Conservation (phyloP, 2,888 invertebrate genomes). For the Pseudococcus jackbeardsleyi region DNA sequence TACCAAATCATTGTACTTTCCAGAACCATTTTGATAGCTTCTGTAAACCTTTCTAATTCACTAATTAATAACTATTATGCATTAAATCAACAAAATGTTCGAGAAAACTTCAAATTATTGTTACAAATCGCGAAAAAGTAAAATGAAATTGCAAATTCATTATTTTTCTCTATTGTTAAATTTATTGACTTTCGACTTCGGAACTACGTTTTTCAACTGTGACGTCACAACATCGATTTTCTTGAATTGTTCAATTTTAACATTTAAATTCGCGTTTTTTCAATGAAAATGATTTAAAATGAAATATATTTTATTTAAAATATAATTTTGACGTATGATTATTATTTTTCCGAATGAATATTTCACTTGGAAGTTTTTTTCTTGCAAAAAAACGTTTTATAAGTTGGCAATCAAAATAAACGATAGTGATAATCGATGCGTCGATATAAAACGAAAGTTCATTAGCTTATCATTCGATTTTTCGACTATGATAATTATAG, state of each 20-base stretch:
- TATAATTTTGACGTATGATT: background rate
- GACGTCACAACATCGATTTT: background rate
- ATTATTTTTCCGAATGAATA: background rate
- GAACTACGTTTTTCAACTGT: background rate
- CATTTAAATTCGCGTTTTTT: background rate
- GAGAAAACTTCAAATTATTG: background rate
- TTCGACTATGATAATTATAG: slow-evolving; percentile 14
- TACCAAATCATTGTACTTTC: slow-evolving; percentile 99
- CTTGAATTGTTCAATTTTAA: background rate
- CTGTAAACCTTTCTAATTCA: background rate
- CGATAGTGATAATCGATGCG: slow-evolving; percentile 15
- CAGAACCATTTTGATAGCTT: slow-evolving; percentile 84
- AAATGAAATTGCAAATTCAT: slow-evolving; percentile 34
- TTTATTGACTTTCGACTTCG: slow-evolving; percentile 27
- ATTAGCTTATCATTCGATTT: slow-evolving; percentile 7
- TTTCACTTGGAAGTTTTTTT: background rate
- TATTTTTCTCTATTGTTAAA: background rate
- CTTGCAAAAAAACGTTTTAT: background rate
- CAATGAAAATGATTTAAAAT: background rate
- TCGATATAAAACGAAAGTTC: background rate
- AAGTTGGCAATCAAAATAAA: background rate
- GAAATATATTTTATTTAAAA: background rate
- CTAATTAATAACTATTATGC: slow-evolving; percentile 37
- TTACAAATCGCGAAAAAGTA: background rate
- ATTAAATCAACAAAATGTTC: slow-evolving; percentile 19